Evolutionary conservation across 2,888 invertebrate genomes (phyloP).

Genomic region (Tortrix viridana): DNA sequence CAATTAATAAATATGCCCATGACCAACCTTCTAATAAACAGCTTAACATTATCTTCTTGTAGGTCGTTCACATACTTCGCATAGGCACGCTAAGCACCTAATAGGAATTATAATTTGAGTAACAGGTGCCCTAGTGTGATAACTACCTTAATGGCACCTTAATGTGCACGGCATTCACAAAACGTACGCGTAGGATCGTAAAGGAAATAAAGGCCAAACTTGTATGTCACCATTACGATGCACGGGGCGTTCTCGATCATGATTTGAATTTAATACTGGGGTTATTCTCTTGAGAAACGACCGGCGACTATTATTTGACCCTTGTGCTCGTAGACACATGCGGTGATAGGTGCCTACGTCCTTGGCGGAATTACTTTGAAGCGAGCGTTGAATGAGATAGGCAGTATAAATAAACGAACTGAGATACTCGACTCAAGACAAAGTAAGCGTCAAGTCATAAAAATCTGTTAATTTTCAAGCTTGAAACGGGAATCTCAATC

Average conservation of each 20-base stretch:
- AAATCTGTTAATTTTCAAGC: too few relatives aligned
- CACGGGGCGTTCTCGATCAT: slow-evolving; percentile 18
- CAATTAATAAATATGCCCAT: not conserved
- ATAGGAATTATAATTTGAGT: slow-evolving; percentile 19
- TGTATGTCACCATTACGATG: slow-evolving; percentile 38
- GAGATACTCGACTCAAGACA: too few relatives aligned
- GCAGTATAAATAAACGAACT: too few relatives aligned
- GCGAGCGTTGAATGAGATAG: too few relatives aligned
- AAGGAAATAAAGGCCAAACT: slow-evolving; percentile 34
- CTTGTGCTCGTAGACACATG: too few relatives aligned
- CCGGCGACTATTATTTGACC: too few relatives aligned
- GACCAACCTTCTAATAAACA: not conserved
- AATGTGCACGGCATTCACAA: slow-evolving; percentile 28
- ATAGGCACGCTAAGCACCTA: slow-evolving; percentile 5
- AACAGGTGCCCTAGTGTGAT: slow-evolving; percentile 8
- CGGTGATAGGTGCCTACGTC: too few relatives aligned
- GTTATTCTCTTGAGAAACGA: too few relatives aligned
- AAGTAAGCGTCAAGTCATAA: too few relatives aligned
- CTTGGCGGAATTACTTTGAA: too few relatives aligned
- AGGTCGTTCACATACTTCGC: slow-evolving; percentile 9
- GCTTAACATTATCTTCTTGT: not conserved
- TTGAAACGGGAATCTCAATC: too few relatives aligned
- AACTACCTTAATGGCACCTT: not conserved
- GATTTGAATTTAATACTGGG: slow-evolving; percentile 31
- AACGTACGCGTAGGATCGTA: slow-evolving; percentile 21